These are phyloP conservation scores for Paracentrotus lividus DNA, from an alignment of 53 echinoderm and acorn worm species.

Conservation along the genomic window DNA sequence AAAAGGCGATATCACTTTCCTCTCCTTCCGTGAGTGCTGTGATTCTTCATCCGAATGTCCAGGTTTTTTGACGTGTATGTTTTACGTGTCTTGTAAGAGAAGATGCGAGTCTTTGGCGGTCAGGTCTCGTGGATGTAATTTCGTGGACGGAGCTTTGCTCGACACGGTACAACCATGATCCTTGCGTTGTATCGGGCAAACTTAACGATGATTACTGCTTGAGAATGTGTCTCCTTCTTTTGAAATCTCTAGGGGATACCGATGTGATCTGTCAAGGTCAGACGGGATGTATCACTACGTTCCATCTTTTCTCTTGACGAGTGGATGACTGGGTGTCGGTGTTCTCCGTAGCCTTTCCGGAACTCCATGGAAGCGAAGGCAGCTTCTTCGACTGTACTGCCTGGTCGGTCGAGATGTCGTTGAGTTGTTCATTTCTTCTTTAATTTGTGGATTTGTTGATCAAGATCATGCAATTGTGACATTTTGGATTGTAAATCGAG, in stretches of 20 bases:
- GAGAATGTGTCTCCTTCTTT: neutral
- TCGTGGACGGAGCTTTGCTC: neutral
- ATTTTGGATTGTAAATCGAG: too few relatives aligned
- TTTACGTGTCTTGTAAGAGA: neutral
- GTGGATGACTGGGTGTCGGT: neutral
- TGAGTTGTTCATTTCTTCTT: too few relatives aligned
- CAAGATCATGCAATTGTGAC: too few relatives aligned
- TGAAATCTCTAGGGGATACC: neutral
- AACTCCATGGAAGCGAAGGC: neutral
- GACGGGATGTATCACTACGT: neutral
- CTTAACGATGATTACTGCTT: constrained; percentile 9
- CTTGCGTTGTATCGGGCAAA: constrained; percentile 36
- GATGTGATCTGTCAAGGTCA: neutral
- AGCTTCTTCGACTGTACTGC: neutral
- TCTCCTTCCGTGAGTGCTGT: neutral
- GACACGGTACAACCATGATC: neutral
- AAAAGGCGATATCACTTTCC: neutral
- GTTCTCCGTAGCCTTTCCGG: neutral
- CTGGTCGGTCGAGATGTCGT: too few relatives aligned
- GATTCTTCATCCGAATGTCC: neutral
- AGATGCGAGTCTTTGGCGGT: neutral
- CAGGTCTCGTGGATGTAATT: neutral
- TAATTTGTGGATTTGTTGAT: too few relatives aligned
- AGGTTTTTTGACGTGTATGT: neutral
- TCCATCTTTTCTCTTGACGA: neutral